Base-by-base conservation (phyloP, 2,888 invertebrate species). In the Trichogramma dendrolimi region DNA sequence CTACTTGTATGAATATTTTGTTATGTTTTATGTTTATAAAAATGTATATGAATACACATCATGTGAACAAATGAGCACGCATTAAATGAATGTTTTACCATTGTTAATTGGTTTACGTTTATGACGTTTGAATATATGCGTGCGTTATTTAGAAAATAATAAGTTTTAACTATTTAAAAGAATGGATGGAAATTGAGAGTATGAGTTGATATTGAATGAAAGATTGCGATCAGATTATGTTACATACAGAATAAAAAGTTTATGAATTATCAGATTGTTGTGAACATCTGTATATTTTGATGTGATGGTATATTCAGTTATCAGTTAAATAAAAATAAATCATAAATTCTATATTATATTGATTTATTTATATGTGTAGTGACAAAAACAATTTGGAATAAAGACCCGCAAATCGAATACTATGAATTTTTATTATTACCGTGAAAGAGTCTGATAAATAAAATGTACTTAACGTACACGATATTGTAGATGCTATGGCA, bases 221-320 rank as follows among this genome's bases (percentile, higher is more conserved):
- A 61, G 27, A 63, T 54, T 59, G 61, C 57, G 61, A 53, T 27
- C 40, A 61, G 39, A 63, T 54, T 59, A 62, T 59, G 61, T 55
- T 27, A 41, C 43, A 54, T 8, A 14, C 44, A 61, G 47, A 63
- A 52, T 44, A 56, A 60, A 58, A n/a, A 61, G 39, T 39, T 59
- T 63, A 64, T 64, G 8, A 62, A 62, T 61, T 62, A 62, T 59
- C 57, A 61, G 58, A 58, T 49, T 64, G 65, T 67, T 67, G 38
- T 43, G 27, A 65, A 48, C 43, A 62, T 11, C 62, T 64, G 61
- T 67, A 65, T 62, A 67, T 67, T 65, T 65, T 64, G 65, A 67
- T 65, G 65, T 67, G 67, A 65, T 55, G 58, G 67, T 65, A 64
- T 7, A 49, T 65, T 65, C 60, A 67, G 62, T 67, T 67, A 63